Percentiles rank a stretch among this genome's conserved stretches.
These are phyloP conservation scores for Folsomia manolachei DNA, from an alignment of 2,888 invertebrate genomes.

Conservation along the genomic window DNA sequence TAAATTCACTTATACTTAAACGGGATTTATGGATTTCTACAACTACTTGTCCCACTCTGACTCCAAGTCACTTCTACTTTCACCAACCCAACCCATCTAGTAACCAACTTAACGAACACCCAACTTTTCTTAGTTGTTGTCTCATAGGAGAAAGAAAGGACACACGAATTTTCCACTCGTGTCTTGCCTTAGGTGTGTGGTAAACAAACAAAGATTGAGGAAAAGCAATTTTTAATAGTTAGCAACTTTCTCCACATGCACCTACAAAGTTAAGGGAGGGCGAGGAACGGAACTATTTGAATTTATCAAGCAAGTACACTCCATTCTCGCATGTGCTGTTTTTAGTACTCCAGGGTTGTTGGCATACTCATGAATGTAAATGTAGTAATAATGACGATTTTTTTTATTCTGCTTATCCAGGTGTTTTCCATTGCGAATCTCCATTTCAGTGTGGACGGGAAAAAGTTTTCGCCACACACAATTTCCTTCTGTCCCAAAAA, in stretches of 20 bases:
- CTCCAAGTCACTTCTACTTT: not conserved
- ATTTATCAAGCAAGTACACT: not conserved
- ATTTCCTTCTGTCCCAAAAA: slow-evolving; percentile 50
- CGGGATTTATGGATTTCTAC: slow-evolving; percentile 17
- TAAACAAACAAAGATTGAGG: no score
- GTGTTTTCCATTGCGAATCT: slow-evolving; percentile 57
- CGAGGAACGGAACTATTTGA: not conserved
- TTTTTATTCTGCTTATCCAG: no score
- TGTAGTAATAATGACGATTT: slow-evolving; percentile 4
- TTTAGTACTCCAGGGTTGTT: no score
- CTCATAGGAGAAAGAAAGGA: not conserved
- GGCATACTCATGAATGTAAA: no score
- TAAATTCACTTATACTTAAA: slow-evolving; percentile 27
- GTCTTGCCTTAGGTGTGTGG: not conserved
- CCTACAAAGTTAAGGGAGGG: not conserved
- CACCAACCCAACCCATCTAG: no score
- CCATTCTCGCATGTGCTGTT: not conserved
- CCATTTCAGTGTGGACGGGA: slow-evolving; percentile 57
- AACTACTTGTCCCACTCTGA: slow-evolving; percentile 5
- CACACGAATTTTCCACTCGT: not conserved
- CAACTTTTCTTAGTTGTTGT: not conserved
- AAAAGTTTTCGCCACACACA: slow-evolving; percentile 55
- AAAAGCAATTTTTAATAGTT: not conserved
- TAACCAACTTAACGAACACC: no score
- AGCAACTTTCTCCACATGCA: not conserved